phyloP scores from a whole-genome alignment of 1,140 invertebrate genomes.

The Procambarus clarkii region DNA sequence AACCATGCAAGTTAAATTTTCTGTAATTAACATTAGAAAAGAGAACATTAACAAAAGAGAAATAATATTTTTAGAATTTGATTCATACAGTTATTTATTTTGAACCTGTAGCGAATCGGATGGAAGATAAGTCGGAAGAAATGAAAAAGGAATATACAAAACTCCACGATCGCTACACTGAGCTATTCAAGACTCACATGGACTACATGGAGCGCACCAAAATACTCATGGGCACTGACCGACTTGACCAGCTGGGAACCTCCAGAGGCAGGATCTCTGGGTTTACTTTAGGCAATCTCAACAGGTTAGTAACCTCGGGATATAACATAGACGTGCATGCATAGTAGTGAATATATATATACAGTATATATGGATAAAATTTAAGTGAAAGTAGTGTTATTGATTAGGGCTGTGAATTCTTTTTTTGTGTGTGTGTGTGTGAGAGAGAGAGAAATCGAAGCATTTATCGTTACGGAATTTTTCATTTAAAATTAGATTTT shows the following conservation, averaged over 20 bases:
- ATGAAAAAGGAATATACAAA: constrained; percentile 88
- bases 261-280: constrained; percentile 78
- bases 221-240: constrained; percentile 89
- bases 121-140: constrained; percentile 90
- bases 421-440: no score
- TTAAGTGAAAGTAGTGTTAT: no score
- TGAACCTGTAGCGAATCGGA: constrained; percentile 80
- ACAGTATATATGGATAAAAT: no score
- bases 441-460: no score
- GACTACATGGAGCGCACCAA: constrained; percentile 99
- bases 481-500: no score
- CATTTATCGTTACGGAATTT: no score
- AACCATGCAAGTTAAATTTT: background rate
- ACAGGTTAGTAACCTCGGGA: constrained; percentile 75
- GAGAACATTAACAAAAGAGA: no score
- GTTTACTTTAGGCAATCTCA: constrained; percentile 79
- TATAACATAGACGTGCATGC: background rate
- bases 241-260: constrained; percentile 78
- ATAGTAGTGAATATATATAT: no score
- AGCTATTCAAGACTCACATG: constrained; percentile 98
- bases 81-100: background rate
- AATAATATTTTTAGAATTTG: no score
- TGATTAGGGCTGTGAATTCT: no score
- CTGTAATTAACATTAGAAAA: background rate
- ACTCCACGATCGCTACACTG: constrained; percentile 87